phyloP scores from a whole-genome alignment of 2,113 vertebrate species.

The Apodemus sylvaticus region DNA sequence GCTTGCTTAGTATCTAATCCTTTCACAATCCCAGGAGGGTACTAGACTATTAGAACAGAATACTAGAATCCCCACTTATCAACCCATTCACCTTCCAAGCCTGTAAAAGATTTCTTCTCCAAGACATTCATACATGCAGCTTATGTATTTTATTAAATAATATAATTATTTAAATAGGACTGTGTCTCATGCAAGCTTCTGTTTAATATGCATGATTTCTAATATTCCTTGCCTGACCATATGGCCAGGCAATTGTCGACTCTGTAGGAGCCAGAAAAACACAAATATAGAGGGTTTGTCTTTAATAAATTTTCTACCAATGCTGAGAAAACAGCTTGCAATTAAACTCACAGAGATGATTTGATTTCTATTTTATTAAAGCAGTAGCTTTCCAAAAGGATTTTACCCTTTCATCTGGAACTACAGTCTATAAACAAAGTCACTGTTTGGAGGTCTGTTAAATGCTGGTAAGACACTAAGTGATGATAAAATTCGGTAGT shows the following conservation, averaged over 20 bases:
- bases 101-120: not conserved
- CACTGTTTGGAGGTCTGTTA: not conserved
- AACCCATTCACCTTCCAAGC: not conserved
- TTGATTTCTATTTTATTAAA: not conserved
- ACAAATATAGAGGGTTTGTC: not conserved
- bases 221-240: not conserved
- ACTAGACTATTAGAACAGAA: not conserved
- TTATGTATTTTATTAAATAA: not conserved
- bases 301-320: not conserved
- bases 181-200: not conserved
- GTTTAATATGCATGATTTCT: not conserved
- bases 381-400: not conserved
- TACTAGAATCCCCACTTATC: not conserved
- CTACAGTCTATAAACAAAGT: not conserved
- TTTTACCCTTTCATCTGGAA: not conserved
- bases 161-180: not conserved
- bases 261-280: not conserved
- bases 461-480: not conserved
- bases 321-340: not conserved
- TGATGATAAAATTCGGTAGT: not conserved
- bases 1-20: not conserved
- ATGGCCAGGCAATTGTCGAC: not conserved
- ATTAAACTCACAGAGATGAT: not conserved
- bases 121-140: not conserved
- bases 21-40: not conserved